Evolutionary conservation across 2,888 invertebrate genomes (phyloP).

Genomic region (Sinodicranocentrus sp.): DNA sequence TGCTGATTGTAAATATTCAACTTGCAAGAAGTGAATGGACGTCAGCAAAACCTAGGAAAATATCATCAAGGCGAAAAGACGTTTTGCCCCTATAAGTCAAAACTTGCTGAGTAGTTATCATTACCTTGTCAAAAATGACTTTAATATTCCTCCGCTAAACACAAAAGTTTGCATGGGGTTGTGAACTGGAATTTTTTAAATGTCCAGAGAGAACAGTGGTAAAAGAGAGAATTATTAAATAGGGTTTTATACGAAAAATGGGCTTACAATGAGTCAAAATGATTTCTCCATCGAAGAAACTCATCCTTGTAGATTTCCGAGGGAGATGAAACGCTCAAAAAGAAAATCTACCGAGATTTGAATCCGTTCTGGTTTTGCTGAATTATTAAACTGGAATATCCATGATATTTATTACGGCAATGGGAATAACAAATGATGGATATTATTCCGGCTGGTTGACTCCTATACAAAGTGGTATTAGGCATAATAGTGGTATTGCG

Average conservation of each 20-base stretch:
- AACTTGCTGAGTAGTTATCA: too few relatives aligned
- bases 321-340: too few relatives aligned
- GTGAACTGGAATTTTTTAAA: not conserved
- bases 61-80: not conserved
- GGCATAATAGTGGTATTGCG: too few relatives aligned
- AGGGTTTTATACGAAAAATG: not conserved
- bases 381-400: too few relatives aligned
- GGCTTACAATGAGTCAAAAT: slow-evolving; percentile 72
- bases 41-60: not conserved
- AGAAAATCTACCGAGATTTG: too few relatives aligned
- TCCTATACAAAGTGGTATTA: too few relatives aligned
- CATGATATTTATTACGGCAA: too few relatives aligned
- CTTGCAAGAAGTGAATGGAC: not conserved
- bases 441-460: too few relatives aligned
- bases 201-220: not conserved
- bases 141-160: not conserved
- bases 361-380: too few relatives aligned
- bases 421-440: too few relatives aligned
- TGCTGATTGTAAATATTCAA: not conserved
- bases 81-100: not conserved
- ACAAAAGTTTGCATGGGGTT: not conserved
- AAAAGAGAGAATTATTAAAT: not conserved
- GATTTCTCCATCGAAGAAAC: slow-evolving; percentile 68
- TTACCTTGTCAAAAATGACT: too few relatives aligned
- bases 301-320: slow-evolving; percentile 38